Evolutionary conservation across 2,888 invertebrate genomes (phyloP).

Genomic region (Phaonia tiefii): DNA sequence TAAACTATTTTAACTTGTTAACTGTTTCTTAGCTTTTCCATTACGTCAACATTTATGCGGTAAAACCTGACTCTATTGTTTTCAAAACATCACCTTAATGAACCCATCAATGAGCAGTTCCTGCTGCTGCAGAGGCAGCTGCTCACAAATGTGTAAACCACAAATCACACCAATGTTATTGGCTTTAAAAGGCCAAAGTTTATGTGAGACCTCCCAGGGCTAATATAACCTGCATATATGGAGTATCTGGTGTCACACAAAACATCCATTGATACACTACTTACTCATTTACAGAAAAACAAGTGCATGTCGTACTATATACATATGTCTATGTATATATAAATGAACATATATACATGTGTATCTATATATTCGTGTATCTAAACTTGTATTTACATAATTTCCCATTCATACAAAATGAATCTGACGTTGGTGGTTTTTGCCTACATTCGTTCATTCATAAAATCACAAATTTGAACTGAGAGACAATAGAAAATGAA

Average conservation of each 20-base stretch:
- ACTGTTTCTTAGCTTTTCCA: no score
- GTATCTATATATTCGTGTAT: neutral
- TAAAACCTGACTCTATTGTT: neutral
- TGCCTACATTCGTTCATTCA: conserved; percentile 61
- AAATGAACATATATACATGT: no score
- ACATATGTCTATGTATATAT: no score
- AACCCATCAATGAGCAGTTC: neutral
- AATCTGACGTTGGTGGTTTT: neutral
- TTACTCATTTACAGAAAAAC: no score
- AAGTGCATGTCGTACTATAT: no score
- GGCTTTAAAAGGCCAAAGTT: conserved; percentile 37
- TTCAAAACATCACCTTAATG: neutral
- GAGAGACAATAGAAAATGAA: conserved; percentile 46
- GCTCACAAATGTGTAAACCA: neutral
- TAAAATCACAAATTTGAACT: conserved; percentile 33
- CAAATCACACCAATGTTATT: conserved; percentile 13
- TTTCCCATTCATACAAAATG: conserved; percentile 36
- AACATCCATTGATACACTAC: no score
- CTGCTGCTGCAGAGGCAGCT: no score
- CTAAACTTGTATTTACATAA: conserved; percentile 28
- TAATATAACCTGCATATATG: neutral
- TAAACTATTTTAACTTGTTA: no score
- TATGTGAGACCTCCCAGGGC: conserved; percentile 22
- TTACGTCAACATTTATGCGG: neutral
- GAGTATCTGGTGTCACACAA: conserved; percentile 3